Percentiles rank a stretch among this genome's conserved stretches.
phyloP scores from a whole-genome alignment of 2,888 invertebrate species.

The Amblyjoppa proteus region DNA sequence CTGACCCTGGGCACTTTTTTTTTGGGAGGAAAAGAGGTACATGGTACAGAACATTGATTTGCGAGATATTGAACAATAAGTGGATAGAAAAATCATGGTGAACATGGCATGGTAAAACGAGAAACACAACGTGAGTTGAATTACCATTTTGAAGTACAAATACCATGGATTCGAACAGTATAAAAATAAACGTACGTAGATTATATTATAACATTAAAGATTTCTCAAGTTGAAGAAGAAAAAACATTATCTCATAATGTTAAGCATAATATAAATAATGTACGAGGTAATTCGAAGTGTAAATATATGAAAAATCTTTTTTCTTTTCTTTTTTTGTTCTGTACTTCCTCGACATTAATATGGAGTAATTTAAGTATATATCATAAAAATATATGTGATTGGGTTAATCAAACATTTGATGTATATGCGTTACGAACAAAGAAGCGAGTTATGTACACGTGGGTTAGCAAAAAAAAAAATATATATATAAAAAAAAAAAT shows the following conservation, averaged over 20 bases:
- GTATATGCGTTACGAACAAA: slow-evolving; percentile 84
- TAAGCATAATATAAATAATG: slow-evolving; percentile 63
- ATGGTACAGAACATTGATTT: slow-evolving; percentile 75
- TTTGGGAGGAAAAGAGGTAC: slow-evolving; percentile 69
- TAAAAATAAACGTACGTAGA: slow-evolving; percentile 66
- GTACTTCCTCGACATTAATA: slow-evolving; percentile 65
- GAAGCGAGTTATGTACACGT: slow-evolving; percentile 85
- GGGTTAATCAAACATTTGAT: slow-evolving; percentile 80
- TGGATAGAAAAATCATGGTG: slow-evolving; percentile 51
- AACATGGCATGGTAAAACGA: slow-evolving; percentile 54
- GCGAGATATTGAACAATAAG: slow-evolving; percentile 71
- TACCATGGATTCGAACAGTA: slow-evolving; percentile 73
- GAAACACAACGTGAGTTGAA: slow-evolving; percentile 57
- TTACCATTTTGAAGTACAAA: slow-evolving; percentile 67
- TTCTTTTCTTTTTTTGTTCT: slow-evolving; percentile 52
- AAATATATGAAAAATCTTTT: slow-evolving; percentile 52
- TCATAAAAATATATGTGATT: slow-evolving; percentile 75
- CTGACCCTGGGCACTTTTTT: slow-evolving; percentile 78
- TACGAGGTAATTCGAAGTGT: slow-evolving; percentile 44
- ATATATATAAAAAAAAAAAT: slow-evolving; percentile 66
- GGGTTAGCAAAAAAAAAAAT: slow-evolving; percentile 81
- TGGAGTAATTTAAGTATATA: slow-evolving; percentile 68
- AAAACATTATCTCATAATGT: slow-evolving; percentile 72
- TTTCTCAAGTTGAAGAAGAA: slow-evolving; percentile 67
- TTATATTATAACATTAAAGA: slow-evolving; percentile 62